phyloP scores from a whole-genome alignment of 2,888 invertebrate species.

The Sisyra nigra region DNA sequence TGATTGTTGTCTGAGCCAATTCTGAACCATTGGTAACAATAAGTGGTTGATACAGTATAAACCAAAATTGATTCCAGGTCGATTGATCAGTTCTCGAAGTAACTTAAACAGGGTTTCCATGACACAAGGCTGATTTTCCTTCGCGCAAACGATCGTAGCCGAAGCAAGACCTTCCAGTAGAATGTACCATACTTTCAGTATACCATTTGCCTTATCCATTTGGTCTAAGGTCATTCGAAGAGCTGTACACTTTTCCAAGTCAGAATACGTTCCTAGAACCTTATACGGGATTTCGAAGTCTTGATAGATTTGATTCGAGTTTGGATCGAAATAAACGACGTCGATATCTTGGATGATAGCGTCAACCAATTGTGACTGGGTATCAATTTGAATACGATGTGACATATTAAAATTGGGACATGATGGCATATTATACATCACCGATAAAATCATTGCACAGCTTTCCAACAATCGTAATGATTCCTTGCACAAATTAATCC shows the following conservation, averaged over 20 bases:
- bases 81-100: slow-evolving; percentile 55
- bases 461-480: slow-evolving; percentile 73
- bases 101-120: slow-evolving; percentile 78
- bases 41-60: slow-evolving; percentile 86
- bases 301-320: slow-evolving; percentile 38
- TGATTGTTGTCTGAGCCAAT: slow-evolving; percentile 61
- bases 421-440: slow-evolving; percentile 90
- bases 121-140: slow-evolving; percentile 62
- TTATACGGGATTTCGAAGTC: slow-evolving; percentile 49
- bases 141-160: slow-evolving; percentile 65
- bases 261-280: slow-evolving; percentile 34
- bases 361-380: slow-evolving; percentile 66
- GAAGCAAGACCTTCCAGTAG: slow-evolving; percentile 73
- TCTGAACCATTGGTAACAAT: slow-evolving; percentile 81
- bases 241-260: slow-evolving; percentile 27
- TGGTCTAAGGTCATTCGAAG: slow-evolving; percentile 38
- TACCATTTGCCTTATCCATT: slow-evolving; percentile 65
- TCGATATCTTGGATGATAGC: slow-evolving; percentile 67
- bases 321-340: slow-evolving; percentile 48
- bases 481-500: slow-evolving; percentile 46
- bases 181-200: slow-evolving; percentile 81
- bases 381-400: slow-evolving; percentile 63
- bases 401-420: slow-evolving; percentile 87
- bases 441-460: slow-evolving; percentile 73
- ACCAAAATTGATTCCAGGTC: slow-evolving; percentile 79